phyloP scores from a whole-genome alignment of 2,888 invertebrate species.

The Eupithecia subfuscata region DNA sequence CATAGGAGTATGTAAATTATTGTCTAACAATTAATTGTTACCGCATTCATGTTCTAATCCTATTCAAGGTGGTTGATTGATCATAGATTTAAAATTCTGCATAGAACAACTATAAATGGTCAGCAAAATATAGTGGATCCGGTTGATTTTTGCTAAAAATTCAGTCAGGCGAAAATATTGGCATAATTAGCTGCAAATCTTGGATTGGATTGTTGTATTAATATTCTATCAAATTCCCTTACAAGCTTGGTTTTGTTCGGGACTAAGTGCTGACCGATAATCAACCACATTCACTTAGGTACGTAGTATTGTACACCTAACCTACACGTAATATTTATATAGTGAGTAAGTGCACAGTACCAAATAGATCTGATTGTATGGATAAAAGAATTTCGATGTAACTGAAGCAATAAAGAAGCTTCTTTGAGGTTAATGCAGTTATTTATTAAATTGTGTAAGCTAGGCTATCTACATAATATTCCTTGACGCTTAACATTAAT shows the following conservation, averaged over 20 bases:
- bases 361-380: constrained; percentile 65
- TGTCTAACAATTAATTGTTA: constrained; percentile 2
- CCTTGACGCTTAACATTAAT: constrained; percentile 28
- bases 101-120: neutral
- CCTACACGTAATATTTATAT: constrained; percentile 25
- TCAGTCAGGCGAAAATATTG: neutral
- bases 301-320: constrained; percentile 8
- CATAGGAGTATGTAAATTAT: constrained; percentile 17
- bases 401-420: constrained; percentile 62
- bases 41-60: neutral
- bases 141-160: neutral
- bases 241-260: neutral
- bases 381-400: constrained; percentile 55
- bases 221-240: neutral
- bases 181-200: neutral
- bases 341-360: constrained; percentile 48
- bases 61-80: neutral
- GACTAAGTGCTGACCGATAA: neutral
- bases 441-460: constrained; percentile 39
- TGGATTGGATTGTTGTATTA: neutral
- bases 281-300: neutral
- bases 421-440: constrained; percentile 49
- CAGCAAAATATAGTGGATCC: neutral
- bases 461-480: constrained; percentile 31
- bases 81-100: neutral